Evolutionary conservation across 2,888 invertebrate genomes (phyloP).

Genomic region (Eurois occulta): DNA sequence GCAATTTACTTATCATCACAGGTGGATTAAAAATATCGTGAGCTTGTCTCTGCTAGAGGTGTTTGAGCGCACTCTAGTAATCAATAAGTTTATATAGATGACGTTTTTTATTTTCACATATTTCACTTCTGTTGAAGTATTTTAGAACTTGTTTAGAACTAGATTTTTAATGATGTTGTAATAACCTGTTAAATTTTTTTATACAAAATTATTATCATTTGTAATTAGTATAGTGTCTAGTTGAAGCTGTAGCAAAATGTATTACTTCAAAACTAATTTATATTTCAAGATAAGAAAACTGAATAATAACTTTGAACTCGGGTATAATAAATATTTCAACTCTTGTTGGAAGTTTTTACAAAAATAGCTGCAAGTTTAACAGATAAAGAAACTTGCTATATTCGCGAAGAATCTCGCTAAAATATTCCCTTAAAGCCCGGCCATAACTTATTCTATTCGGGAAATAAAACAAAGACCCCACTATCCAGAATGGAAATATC

Average conservation of each 20-base stretch:
- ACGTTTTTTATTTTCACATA: background rate
- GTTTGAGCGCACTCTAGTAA: background rate
- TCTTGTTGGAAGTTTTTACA: slow-evolving; percentile 50
- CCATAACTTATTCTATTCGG: slow-evolving; percentile 74
- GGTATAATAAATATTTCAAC: slow-evolving; percentile 53
- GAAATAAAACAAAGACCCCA: slow-evolving; percentile 75
- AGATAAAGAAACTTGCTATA: slow-evolving; percentile 62
- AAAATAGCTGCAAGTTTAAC: slow-evolving; percentile 59
- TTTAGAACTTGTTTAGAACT: background rate
- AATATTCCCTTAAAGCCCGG: slow-evolving; percentile 78
- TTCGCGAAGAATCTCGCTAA: slow-evolving; percentile 75
- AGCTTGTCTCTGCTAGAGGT: background rate
- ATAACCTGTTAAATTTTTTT: background rate
- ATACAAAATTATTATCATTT: background rate
- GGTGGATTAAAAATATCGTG: background rate
- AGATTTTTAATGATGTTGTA: background rate
- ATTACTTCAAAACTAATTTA: slow-evolving; percentile 51
- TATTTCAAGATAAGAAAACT: slow-evolving; percentile 52
- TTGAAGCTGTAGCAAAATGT: slow-evolving; percentile 18
- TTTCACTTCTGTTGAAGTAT: background rate
- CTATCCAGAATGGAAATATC: slow-evolving; percentile 71
- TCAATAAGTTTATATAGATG: background rate
- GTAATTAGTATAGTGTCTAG: background rate
- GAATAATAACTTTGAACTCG: slow-evolving; percentile 44
- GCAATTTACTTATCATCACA: no score